Percentiles rank a stretch among this genome's conserved stretches.
phyloP scores from a whole-genome alignment of 2,888 invertebrate species.

The Torymus texanus region DNA sequence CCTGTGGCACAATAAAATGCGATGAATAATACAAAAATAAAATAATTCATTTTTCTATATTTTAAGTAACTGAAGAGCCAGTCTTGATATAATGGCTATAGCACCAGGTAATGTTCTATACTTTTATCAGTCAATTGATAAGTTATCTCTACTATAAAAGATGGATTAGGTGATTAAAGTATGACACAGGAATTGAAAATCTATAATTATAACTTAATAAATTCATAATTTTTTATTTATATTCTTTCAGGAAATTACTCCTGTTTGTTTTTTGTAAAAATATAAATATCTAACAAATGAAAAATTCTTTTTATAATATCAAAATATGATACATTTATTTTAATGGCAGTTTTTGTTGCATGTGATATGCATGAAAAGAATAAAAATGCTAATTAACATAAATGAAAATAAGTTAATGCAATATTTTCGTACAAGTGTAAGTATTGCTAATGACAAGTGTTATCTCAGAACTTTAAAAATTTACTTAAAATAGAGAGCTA shows the following conservation, averaged over 20 bases:
- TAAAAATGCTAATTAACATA: conserved; percentile 9
- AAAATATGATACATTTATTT: conserved; percentile 35
- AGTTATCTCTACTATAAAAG: conserved; percentile 29
- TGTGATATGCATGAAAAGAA: neutral
- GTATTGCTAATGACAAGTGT: conserved; percentile 14
- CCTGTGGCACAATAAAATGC: neutral
- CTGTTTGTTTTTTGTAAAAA: conserved; percentile 42
- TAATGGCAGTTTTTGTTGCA: conserved; percentile 33
- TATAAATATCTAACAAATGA: conserved; percentile 42
- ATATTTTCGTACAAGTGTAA: neutral
- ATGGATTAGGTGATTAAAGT: conserved; percentile 9
- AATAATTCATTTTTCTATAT: conserved; percentile 32
- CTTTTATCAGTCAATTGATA: conserved; percentile 43
- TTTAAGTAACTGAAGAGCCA: neutral
- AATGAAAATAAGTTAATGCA: conserved; percentile 20
- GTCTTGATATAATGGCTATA: conserved; percentile 14
- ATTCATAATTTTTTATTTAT: conserved; percentile 32
- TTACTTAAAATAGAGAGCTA: conserved; percentile 43
- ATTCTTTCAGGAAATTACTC: conserved; percentile 28
- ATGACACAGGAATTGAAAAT: conserved; percentile 4
- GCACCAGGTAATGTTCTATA: conserved; percentile 6
- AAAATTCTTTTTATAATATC: conserved; percentile 34
- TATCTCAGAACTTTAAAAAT: conserved; percentile 24
- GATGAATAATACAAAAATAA: conserved; percentile 5
- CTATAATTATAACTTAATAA: conserved; percentile 25